These are phyloP conservation scores for Sebastes alutus DNA, from an alignment of 2,797 vertebrate species.

Conservation along the genomic window DNA sequence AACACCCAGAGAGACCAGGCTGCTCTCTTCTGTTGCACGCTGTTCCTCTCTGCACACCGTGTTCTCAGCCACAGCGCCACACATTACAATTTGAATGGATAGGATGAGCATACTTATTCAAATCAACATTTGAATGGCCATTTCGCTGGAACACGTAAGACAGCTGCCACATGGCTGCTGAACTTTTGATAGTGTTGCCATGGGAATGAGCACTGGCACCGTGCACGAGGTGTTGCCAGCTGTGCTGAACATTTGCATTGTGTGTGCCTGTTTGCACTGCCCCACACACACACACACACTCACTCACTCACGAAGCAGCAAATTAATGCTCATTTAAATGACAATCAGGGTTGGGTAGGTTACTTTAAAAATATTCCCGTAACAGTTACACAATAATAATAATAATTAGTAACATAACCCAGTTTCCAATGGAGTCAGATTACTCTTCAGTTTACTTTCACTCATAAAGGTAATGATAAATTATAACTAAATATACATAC, in stretches of 20 bases:
- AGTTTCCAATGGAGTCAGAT: background rate
- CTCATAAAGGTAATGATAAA: background rate
- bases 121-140: constrained; percentile 64
- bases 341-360: background rate
- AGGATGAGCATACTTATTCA: constrained; percentile 61
- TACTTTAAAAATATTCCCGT: background rate
- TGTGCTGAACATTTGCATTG: constrained; percentile 36
- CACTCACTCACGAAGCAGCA: background rate
- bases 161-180: constrained; percentile 60
- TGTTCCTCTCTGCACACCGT: constrained; percentile 35
- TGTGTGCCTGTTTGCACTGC: constrained; percentile 2
- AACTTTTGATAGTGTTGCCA: constrained; percentile 69
- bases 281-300: background rate
- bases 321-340: constrained; percentile 9
- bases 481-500: background rate
- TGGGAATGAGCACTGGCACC: constrained; percentile 56
- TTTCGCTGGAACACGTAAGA: constrained; percentile 48
- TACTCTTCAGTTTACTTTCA: background rate
- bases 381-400: constrained; percentile 6
- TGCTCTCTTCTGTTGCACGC: constrained; percentile 34
- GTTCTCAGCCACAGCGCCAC: constrained; percentile 44
- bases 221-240: constrained; percentile 51
- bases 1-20: constrained; percentile 57
- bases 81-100: constrained; percentile 49
- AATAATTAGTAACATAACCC: background rate